A percentile compares a stretch with the other conserved stretches of the same genome.
phyloP scores from a whole-genome alignment of 1,140 invertebrate genomes.

The Oryctes rhinoceros region DNA sequence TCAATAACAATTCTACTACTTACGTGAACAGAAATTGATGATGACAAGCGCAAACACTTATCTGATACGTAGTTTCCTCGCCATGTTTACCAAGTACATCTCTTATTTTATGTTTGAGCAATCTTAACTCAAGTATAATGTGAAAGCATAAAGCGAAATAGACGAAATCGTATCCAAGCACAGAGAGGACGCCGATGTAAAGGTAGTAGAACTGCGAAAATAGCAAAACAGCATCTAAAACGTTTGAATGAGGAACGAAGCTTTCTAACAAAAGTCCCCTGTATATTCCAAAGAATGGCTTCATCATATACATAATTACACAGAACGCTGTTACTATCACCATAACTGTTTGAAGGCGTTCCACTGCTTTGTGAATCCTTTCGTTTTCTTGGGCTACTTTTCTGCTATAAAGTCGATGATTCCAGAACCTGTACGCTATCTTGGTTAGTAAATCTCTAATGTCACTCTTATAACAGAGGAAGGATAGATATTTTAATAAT shows the following conservation, averaged over 20 bases:
- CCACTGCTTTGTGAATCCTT: not conserved
- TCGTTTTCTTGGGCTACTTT: not conserved
- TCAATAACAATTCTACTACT: not conserved
- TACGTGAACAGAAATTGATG: constrained; percentile 6
- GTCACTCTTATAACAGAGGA: not conserved
- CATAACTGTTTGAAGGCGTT: not conserved
- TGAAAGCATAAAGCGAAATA: not conserved
- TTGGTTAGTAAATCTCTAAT: not conserved
- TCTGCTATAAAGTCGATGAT: not conserved
- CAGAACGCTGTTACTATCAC: not conserved
- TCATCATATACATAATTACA: not conserved
- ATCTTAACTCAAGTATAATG: not conserved
- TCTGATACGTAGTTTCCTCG: not conserved
- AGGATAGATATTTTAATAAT: not conserved
- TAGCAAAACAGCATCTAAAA: not conserved
- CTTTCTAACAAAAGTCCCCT: not conserved
- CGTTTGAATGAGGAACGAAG: not conserved
- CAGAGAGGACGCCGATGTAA: not conserved
- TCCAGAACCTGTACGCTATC: not conserved
- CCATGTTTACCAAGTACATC: not conserved
- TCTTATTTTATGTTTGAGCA: not conserved
- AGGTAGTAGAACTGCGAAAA: not conserved
- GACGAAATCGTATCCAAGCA: not conserved
- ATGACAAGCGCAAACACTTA: not conserved
- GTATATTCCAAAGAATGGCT: not conserved